Base-by-base conservation (phyloP, 2,797 vertebrate species). In the Tadarida brasiliensis region DNA sequence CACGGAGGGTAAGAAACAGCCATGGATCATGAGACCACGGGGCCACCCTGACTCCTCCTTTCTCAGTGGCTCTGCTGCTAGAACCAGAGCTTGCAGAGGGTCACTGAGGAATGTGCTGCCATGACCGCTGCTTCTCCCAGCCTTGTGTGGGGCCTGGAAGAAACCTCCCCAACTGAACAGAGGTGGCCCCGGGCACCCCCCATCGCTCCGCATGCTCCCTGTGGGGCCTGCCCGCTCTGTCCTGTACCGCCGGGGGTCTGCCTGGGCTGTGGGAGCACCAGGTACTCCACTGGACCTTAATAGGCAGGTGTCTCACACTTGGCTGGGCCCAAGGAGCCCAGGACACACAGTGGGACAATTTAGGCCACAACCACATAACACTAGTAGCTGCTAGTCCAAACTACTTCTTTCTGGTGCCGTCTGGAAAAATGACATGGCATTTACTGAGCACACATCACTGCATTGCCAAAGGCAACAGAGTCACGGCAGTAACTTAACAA, bases 191-290 rank as follows among this genome's bases (percentile, higher is more conserved):
- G 1, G 5, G 17, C 2, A 9, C 78, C 28, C 14, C 9, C 63
- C 20, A 1, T 14, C 4, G 15, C 19, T 91, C 49, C 0, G 0
- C 39, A 51, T 1, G 0, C 80, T 89, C 1, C 8, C 2, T 2
- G 47, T 56, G n/a, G 56, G 44, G 44, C 61, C 73, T 81, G 68
- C 33, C 24, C 17, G 47, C 22, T 33, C 73, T 26, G 5, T 16
- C 67, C 16, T 22, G 20, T 1, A 5, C 59, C 14, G 3, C 5
- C n/a, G 26, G 19, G 4, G 47, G 49, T 24, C n/a, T 5, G 17
- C 63, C 49, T 19, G 24, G 24, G 15, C 61, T n/a, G 22, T 74
- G 47, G 44, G 82, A 39, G 30, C 30, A 65, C 28, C 63, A 39
- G 28, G 1, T 26, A 10, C 10, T 28, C 81, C 35, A 9, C 49